Evolutionary conservation across 2,797 vertebrate species (phyloP).

Genomic region (Sparidentex hasta): DNA sequence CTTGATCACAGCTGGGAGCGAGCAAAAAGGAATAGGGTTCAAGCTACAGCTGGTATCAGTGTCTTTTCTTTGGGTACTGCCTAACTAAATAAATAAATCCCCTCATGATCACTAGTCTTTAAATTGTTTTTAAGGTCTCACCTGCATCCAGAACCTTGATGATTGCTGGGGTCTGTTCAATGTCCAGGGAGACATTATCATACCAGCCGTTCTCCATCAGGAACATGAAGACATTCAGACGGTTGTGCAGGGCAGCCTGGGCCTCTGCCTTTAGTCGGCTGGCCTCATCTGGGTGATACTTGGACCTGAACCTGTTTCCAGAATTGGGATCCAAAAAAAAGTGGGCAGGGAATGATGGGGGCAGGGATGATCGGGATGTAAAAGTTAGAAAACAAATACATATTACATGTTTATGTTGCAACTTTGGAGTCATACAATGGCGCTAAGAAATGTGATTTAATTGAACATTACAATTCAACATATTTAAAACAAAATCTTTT

Average conservation of each 20-base stretch:
- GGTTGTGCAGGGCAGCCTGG: conserved; percentile 89
- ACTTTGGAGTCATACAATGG: conserved; percentile 9
- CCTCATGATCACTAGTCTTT: not conserved
- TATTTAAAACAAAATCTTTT: conserved; percentile 19
- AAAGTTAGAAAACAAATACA: conserved; percentile 69
- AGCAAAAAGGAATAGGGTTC: not conserved
- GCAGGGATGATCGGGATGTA: conserved; percentile 65
- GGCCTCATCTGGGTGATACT: conserved; percentile 94
- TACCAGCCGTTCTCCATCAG: conserved; percentile 92
- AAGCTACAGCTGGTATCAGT: not conserved
- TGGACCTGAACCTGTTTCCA: conserved; percentile 91
- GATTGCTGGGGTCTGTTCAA: conserved; percentile 90
- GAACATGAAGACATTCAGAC: conserved; percentile 89
- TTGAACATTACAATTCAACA: conserved; percentile 12
- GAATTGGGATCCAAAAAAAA: conserved; percentile 59
- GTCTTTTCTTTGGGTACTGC: not conserved
- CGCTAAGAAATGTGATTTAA: conserved; percentile 2
- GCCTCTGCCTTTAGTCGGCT: conserved; percentile 89
- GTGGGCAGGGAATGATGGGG: conserved; percentile 61
- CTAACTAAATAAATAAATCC: not conserved
- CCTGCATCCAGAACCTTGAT: conserved; percentile 94
- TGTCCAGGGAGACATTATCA: conserved; percentile 90
- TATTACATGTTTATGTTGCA: conserved; percentile 25
- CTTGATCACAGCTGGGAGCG: conserved; percentile 91
- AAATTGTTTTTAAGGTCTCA: conserved; percentile 54